phyloP scores from a whole-genome alignment of 2,113 vertebrate genomes.

The Marcusenius ussheri region DNA sequence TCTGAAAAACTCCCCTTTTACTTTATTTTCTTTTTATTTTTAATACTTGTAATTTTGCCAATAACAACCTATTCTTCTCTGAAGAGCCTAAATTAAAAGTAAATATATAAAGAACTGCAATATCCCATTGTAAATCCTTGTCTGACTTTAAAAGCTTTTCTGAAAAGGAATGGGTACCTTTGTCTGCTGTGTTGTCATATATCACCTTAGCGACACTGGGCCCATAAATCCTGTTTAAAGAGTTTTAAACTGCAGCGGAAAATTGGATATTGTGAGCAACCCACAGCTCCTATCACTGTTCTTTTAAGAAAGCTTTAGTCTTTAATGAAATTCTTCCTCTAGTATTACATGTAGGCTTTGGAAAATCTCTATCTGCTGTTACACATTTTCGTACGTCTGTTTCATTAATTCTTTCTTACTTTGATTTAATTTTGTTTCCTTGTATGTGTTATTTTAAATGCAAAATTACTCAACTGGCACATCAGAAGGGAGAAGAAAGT shows the following conservation, averaged over 20 bases:
- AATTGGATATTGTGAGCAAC: constrained; percentile 12
- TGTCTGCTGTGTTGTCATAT: constrained; percentile 7
- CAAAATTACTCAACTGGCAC: neutral
- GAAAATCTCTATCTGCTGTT: neutral
- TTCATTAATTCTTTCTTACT: neutral
- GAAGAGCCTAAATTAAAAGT: constrained; percentile 8
- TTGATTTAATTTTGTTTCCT: neutral
- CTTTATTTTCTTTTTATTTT: neutral
- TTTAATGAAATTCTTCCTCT: neutral
- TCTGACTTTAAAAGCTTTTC: constrained; percentile 4
- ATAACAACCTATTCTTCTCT: neutral
- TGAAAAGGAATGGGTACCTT: neutral
- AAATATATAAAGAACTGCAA: neutral
- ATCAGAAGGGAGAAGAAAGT: neutral
- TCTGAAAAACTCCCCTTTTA: neutral
- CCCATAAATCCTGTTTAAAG: constrained; percentile 18
- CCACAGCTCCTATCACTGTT: neutral
- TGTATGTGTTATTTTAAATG: neutral
- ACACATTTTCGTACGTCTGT: neutral
- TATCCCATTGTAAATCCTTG: neutral
- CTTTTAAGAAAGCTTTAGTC: constrained; percentile 1
- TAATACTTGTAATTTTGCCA: constrained; percentile 1
- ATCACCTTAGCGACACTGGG: neutral
- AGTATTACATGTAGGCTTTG: neutral
- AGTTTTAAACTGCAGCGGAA: neutral